Evolutionary conservation across 2,888 invertebrate genomes (phyloP).

Genomic region (Silvanus unidentatus): DNA sequence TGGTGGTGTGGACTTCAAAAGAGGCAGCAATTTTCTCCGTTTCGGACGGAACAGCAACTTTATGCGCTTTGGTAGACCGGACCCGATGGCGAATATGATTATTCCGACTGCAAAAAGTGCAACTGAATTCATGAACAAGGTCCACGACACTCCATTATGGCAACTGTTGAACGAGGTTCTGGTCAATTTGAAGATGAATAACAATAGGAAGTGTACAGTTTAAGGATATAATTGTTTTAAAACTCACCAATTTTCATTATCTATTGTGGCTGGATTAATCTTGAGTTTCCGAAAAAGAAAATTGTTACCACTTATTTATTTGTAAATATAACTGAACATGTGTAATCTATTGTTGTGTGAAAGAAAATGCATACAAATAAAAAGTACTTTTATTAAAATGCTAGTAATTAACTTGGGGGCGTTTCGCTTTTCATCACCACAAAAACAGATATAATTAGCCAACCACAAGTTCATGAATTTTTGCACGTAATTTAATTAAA

Average conservation of each 20-base stretch:
- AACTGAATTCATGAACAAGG: neutral
- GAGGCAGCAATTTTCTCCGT: conserved; percentile 25
- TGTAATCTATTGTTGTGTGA: conserved; percentile 1
- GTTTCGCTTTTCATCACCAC: no score
- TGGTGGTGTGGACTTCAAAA: conserved; percentile 16
- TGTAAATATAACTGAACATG: neutral
- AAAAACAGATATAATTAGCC: no score
- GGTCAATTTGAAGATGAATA: neutral
- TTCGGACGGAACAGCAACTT: conserved; percentile 33
- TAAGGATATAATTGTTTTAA: no score
- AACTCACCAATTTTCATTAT: no score
- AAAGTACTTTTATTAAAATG: neutral
- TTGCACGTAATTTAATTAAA: no score
- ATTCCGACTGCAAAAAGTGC: neutral
- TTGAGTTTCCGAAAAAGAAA: no score
- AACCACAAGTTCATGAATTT: no score
- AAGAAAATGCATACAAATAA: neutral
- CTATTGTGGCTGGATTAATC: no score
- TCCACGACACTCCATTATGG: conserved; percentile 2
- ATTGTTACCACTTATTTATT: neutral
- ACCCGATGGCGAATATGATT: neutral
- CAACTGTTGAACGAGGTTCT: conserved; percentile 1
- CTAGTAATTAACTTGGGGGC: neutral
- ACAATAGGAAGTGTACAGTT: neutral
- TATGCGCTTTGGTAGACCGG: conserved; percentile 29